Conservation (phyloP, 2,888 invertebrate species). For the Scaptomyza parva region DNA sequence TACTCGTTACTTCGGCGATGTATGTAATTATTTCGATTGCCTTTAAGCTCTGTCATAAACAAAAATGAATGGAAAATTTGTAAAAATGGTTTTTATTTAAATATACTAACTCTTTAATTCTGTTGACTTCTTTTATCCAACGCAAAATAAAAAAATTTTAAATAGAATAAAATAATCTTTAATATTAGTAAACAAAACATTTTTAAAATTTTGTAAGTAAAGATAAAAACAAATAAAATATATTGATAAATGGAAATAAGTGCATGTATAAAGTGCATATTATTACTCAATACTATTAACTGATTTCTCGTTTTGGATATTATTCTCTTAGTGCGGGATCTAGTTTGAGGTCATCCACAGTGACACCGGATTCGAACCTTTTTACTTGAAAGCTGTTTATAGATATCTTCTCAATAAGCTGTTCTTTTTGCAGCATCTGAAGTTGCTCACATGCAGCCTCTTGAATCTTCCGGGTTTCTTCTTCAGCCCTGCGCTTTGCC, state of each 20-base stretch:
- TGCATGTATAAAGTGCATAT: background rate
- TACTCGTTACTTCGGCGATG: constrained; percentile 15
- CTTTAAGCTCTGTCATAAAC: too few species aligned
- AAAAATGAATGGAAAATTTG: too few species aligned
- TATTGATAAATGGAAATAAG: background rate
- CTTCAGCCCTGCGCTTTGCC: constrained; percentile 71
- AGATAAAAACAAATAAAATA: background rate
- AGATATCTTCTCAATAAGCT: constrained; percentile 45
- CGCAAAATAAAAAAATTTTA: background rate
- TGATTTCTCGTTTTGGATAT: background rate
- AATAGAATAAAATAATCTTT: background rate
- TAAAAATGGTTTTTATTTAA: background rate
- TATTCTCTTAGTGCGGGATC: background rate
- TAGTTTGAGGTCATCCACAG: constrained; percentile 28
- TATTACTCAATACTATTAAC: background rate
- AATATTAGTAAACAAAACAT: background rate
- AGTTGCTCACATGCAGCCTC: constrained; percentile 78
- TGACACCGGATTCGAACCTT: constrained; percentile 41
- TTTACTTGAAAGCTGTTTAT: constrained; percentile 62
- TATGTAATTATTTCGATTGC: constrained; percentile 10
- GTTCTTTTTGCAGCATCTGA: constrained; percentile 58
- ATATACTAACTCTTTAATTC: background rate
- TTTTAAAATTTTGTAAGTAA: background rate
- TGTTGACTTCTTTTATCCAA: too few species aligned
- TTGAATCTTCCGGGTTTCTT: constrained; percentile 69